Percentiles rank a stretch among this genome's conserved stretches.
phyloP scores from a whole-genome alignment of 2,113 vertebrate species.

The Triplophysa rosa region DNA sequence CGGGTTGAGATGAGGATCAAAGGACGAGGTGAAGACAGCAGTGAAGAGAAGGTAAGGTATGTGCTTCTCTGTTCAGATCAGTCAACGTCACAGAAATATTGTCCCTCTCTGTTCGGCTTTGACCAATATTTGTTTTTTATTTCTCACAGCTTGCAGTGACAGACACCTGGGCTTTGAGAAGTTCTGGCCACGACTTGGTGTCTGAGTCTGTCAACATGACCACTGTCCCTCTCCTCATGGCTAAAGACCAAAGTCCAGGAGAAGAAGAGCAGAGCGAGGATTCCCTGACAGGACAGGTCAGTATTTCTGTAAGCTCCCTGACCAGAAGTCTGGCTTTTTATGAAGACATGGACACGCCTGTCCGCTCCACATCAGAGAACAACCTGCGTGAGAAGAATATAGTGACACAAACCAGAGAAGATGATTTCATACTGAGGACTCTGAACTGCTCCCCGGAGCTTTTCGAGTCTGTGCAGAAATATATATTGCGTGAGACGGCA shows the following conservation, averaged over 20 bases:
- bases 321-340: slow-evolving; percentile 24
- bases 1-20: slow-evolving; percentile 46
- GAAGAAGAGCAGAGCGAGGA: slow-evolving; percentile 28
- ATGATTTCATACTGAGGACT: slow-evolving; percentile 40
- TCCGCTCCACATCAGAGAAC: slow-evolving; percentile 19
- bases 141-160: slow-evolving; percentile 47
- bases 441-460: slow-evolving; percentile 43
- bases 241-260: slow-evolving; percentile 3
- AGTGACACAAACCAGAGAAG: slow-evolving; percentile 20
- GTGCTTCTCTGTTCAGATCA: slow-evolving; percentile 1
- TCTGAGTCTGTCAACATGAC: slow-evolving; percentile 45
- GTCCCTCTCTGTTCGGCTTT: too few species aligned
- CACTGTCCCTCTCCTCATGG: slow-evolving; percentile 14
- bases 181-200: slow-evolving; percentile 32
- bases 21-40: not conserved
- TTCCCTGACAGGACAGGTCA: not conserved
- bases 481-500: slow-evolving; percentile 39
- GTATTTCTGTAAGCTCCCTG: slow-evolving; percentile 20
- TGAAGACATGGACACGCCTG: slow-evolving; percentile 4
- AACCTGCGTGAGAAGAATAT: not conserved
- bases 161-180: slow-evolving; percentile 46
- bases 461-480: slow-evolving; percentile 46
- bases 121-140: not conserved
- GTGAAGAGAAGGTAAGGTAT: slow-evolving; percentile 61
- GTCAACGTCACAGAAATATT: too few species aligned